A percentile compares a stretch with the other conserved stretches of the same genome.
Evolutionary conservation across 2,888 invertebrate genomes (phyloP).

Genomic region (Marronus borbonicus): DNA sequence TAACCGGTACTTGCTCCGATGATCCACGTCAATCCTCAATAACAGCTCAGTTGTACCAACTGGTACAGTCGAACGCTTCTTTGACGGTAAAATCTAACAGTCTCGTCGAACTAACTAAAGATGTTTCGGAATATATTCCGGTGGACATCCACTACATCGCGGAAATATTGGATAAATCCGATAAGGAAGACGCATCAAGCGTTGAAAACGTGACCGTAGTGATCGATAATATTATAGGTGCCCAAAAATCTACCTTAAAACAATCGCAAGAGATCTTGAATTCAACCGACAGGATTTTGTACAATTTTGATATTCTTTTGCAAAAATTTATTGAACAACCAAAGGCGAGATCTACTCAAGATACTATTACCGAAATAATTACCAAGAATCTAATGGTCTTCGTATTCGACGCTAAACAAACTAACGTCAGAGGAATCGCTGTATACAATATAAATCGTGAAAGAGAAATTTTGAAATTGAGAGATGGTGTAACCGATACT

Average conservation of each 20-base stretch:
- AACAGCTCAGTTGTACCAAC: slow-evolving; percentile 57
- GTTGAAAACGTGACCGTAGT: slow-evolving; percentile 54
- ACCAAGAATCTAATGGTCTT: slow-evolving; percentile 48
- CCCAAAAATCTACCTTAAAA: slow-evolving; percentile 52
- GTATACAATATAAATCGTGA: slow-evolving; percentile 18
- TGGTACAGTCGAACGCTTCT: slow-evolving; percentile 45
- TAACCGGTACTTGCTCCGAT: slow-evolving; percentile 59
- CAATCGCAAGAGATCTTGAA: slow-evolving; percentile 57
- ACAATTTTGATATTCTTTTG: slow-evolving; percentile 56
- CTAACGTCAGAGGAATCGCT: slow-evolving; percentile 45
- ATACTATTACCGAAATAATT: slow-evolving; percentile 34
- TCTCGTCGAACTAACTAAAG: slow-evolving; percentile 46
- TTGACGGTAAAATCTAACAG: slow-evolving; percentile 29
- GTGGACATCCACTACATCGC: slow-evolving; percentile 54
- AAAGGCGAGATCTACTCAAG: neutral
- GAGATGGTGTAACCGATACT: slow-evolving; percentile 9
- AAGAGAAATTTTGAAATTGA: slow-evolving; percentile 20
- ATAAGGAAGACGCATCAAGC: slow-evolving; percentile 39
- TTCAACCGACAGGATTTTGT: slow-evolving; percentile 59
- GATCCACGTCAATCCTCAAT: slow-evolving; percentile 46
- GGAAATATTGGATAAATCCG: slow-evolving; percentile 51
- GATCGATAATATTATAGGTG: slow-evolving; percentile 55
- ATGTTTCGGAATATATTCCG: slow-evolving; percentile 47
- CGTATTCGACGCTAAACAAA: slow-evolving; percentile 51
- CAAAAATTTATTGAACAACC: slow-evolving; percentile 48